Base-by-base conservation (phyloP, 2,797 vertebrate species). In the Hippoglossus hippoglossus region DNA sequence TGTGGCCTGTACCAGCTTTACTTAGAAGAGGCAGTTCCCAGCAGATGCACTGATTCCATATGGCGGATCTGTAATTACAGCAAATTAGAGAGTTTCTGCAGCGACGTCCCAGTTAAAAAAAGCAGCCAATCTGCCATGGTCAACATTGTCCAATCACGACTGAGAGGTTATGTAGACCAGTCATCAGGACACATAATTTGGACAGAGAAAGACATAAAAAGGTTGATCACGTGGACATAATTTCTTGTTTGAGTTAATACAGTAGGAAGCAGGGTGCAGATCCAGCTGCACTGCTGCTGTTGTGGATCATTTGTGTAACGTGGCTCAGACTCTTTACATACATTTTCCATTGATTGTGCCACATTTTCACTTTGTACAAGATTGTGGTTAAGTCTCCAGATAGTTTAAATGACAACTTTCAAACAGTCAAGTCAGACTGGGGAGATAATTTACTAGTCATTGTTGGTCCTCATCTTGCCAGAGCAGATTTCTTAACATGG, bases 11-110 rank as follows among this genome's bases (percentile, higher is more conserved):
- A 25, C 57, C 57, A 57, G 73, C 55, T 66, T 80, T 41, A 59
- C 73, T 50, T 57, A 83, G 76, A 24, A 66, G 50, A 52, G 26
- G 36, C 50, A 52, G 49, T 18, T 72, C 73, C 57, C 67, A 53
- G 74, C 77, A 82, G 71, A 86, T 81, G 71, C 51, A 69, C 81
- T 58, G 64, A 89, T 82, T 89, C 86, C 66, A 83, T 91, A 88
- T 25, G 24, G 67, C 73, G 46, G 41, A 87, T 83, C 74, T 95
- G 77, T 95, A 94, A 95, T 95, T 93, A 94, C 10, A 5, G 77
- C 46, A 92, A 92, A 94, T 89, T 74, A 92, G 72, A 94, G 90
- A 86, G 82, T 78, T 80, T 73, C 71, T 72, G 28, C 13, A 75
- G 75, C 28, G 10, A 49, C 10, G 22, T 75, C 58, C 58, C 73